phyloP scores from a whole-genome alignment of 2,888 invertebrate species.

The Ectemnius continuus region DNA sequence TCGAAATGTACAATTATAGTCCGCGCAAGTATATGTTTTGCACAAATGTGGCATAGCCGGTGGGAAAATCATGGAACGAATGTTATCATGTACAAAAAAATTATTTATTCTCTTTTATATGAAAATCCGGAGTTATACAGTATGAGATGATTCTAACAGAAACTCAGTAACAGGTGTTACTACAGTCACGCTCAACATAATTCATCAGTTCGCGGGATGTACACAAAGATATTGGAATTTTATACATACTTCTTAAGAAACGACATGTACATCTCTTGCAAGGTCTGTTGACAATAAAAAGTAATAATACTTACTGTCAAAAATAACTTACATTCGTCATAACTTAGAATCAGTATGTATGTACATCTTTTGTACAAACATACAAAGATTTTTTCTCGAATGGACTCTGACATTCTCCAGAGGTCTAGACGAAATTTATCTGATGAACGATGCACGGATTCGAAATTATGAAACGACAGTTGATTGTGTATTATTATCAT shows the following conservation, averaged over 20 bases:
- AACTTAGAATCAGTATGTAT: slow-evolving; percentile 27
- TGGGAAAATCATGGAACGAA: background rate
- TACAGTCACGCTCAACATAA: too few species aligned
- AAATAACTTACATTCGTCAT: slow-evolving; percentile 6
- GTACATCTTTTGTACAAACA: slow-evolving; percentile 23
- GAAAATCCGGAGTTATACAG: slow-evolving; percentile 38
- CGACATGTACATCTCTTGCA: background rate
- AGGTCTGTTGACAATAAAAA: slow-evolving; percentile 2
- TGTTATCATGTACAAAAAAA: slow-evolving; percentile 31
- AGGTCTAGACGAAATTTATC: background rate
- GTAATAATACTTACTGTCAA: slow-evolving; percentile 3
- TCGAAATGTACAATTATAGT: slow-evolving; percentile 74
- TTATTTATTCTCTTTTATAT: slow-evolving; percentile 48
- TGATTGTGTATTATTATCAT: slow-evolving; percentile 55
- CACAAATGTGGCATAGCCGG: slow-evolving; percentile 31
- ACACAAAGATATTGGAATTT: background rate
- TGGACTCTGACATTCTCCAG: background rate
- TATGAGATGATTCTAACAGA: background rate
- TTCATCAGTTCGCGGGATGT: too few species aligned
- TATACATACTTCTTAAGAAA: background rate
- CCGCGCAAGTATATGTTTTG: slow-evolving; percentile 68
- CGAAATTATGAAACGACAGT: slow-evolving; percentile 21
- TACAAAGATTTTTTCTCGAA: background rate
- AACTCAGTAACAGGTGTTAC: too few species aligned
- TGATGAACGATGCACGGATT: background rate